Percentiles rank a stretch among this genome's conserved stretches.
phyloP scores from a whole-genome alignment of 2,797 vertebrate genomes.

The Xenentodon cancila region DNA sequence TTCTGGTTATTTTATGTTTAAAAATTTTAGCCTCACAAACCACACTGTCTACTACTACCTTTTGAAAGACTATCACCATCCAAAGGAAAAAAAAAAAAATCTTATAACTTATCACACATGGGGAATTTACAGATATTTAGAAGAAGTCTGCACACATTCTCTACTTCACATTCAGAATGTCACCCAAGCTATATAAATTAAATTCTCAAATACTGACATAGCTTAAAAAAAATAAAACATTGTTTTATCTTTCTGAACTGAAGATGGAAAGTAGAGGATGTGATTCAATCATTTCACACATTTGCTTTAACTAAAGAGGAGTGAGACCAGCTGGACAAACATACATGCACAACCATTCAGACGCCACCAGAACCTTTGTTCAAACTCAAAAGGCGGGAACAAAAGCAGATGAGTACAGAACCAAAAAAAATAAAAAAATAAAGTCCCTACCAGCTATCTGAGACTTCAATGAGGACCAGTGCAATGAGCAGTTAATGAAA shows the following conservation, averaged over 20 bases:
- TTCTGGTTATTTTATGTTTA: conserved; percentile 49
- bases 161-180: conserved; percentile 88
- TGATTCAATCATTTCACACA: conserved; percentile 77
- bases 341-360: conserved; percentile 94
- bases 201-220: conserved; percentile 81
- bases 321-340: conserved; percentile 89
- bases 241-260: conserved; percentile 81
- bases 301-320: conserved; percentile 85
- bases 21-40: conserved; percentile 81
- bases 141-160: conserved; percentile 85
- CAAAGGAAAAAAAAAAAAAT: conserved; percentile 56
- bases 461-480: conserved; percentile 87
- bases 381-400: conserved; percentile 83
- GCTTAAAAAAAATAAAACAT: conserved; percentile 73
- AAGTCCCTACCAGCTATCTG: conserved; percentile 82
- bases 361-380: conserved; percentile 88
- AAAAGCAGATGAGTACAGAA: conserved; percentile 72
- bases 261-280: conserved; percentile 74
- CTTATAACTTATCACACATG: conserved; percentile 82
- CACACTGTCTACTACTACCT: conserved; percentile 78
- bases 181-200: conserved; percentile 72
- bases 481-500: conserved; percentile 87
- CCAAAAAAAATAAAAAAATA: conserved; percentile 53
- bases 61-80: conserved; percentile 83
- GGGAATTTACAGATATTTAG: conserved; percentile 63